Conservation (phyloP, 1,140 invertebrate species). For the Uloborus diversus region DNA sequence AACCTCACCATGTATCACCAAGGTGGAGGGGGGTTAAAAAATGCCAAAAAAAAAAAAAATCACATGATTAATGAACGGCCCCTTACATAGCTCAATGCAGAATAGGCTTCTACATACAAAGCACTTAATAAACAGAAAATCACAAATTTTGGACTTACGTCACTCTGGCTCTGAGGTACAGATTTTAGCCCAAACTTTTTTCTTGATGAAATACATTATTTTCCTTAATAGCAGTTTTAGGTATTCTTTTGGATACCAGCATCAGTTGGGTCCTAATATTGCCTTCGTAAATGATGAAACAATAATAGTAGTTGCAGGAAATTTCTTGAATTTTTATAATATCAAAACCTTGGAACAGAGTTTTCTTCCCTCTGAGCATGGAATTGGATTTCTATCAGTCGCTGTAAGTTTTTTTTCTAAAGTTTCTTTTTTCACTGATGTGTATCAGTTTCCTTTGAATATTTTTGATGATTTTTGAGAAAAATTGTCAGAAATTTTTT, state of each 20-base stretch:
- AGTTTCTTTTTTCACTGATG: no score
- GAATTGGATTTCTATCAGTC: neutral
- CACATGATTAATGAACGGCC: no score
- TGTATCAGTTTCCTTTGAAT: no score
- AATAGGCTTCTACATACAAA: neutral
- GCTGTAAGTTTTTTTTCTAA: slow-evolving; percentile 19
- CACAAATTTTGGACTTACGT: neutral
- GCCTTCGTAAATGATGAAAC: neutral
- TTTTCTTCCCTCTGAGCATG: neutral
- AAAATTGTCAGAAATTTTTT: no score
- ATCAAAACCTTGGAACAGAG: neutral
- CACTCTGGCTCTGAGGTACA: no score
- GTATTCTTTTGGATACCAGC: slow-evolving; percentile 19
- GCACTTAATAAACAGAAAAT: neutral
- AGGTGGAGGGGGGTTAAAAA: no score
- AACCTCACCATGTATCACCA: no score
- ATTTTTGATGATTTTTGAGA: no score
- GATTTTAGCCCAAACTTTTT: neutral
- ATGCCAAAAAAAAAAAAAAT: no score
- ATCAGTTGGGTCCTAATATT: neutral
- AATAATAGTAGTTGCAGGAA: slow-evolving; percentile 6
- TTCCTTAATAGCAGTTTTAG: neutral
- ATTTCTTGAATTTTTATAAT: slow-evolving; percentile 5
- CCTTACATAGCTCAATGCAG: neutral
- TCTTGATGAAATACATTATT: neutral